phyloP scores from a whole-genome alignment of 2,113 vertebrate species.

The Procavia capensis region DNA sequence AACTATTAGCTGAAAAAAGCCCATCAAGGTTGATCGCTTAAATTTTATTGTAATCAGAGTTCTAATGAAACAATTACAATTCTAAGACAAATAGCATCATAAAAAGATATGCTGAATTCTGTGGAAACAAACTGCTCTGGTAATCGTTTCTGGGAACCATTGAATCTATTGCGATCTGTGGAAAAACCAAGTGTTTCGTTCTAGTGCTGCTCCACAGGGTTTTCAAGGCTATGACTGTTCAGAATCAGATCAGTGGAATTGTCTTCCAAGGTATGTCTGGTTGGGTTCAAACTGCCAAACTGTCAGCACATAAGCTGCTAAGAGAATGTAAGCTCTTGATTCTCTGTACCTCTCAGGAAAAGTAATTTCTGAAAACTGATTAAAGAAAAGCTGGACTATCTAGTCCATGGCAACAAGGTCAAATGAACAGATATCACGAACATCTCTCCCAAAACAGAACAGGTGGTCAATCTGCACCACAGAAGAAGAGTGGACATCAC shows the following conservation, averaged over 20 bases:
- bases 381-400: background rate
- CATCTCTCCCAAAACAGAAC: background rate
- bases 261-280: background rate
- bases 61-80: background rate
- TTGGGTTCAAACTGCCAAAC: background rate
- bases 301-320: no score
- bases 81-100: background rate
- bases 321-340: background rate
- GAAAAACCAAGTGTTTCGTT: no score
- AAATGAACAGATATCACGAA: background rate
- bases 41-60: background rate
- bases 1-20: slow-evolving; percentile 19
- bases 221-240: background rate
- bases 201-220: background rate
- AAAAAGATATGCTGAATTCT: background rate
- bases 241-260: background rate
- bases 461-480: background rate
- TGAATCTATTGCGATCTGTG: background rate
- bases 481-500: accelerated
- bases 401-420: background rate
- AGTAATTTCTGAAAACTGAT: background rate
- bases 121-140: background rate
- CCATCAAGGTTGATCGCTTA: background rate
- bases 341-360: background rate
- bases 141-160: background rate